Evolutionary conservation across 23 tunicate genomes (phyloP), one percentile per base, ranked within the genome.

Genomic region (Corella eumyota): DNA sequence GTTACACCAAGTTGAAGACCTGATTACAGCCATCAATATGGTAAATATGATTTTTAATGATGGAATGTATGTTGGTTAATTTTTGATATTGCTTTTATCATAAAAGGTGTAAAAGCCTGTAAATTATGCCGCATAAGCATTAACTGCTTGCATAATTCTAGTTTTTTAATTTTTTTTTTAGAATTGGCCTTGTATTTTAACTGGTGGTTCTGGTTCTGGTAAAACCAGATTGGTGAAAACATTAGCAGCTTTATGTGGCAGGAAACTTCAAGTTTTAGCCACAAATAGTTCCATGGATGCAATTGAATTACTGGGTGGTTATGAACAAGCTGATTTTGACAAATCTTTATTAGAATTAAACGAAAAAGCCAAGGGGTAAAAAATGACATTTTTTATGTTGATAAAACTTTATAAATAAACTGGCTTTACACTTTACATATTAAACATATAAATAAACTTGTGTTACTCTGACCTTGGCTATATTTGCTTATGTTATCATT

Each of bases 291-390:
- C 70, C 55, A 92, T 77, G 86, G 98, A 92, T 64, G 87, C 93
- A 0, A 68, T 90, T 26, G 98, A 92, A 52, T 57, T 92, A 4
- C 73, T 92, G 53, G 98, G 98, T 53, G 98, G 84, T 51, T 83
- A 51, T 71, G 93, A 83, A 52, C 93, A 83, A 40, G 48, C 51
- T 24, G 80, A 83, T 66, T 27, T 34, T 17, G 30, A 21, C 19
- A 64, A 80, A 32, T 54, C 50, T 4, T 25, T 64, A 29, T 11
- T 55, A 3, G 56, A 61, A 15, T 34, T 61, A 21, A 28, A 68
- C 20, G 37, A 52, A 13, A 48, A 58, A 2, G 61, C 33, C 15
- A 64, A 30, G 6, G 36, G 67, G 81, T 74, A 47, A 48, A 30
- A 15, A n/a, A n/a, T n/a, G n/a, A n/a, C n/a, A n/a, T n/a, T n/a